These are phyloP conservation scores for Shinisaurus crocodilurus DNA, from an alignment of 2,113 vertebrate species.

Conservation along the genomic window DNA sequence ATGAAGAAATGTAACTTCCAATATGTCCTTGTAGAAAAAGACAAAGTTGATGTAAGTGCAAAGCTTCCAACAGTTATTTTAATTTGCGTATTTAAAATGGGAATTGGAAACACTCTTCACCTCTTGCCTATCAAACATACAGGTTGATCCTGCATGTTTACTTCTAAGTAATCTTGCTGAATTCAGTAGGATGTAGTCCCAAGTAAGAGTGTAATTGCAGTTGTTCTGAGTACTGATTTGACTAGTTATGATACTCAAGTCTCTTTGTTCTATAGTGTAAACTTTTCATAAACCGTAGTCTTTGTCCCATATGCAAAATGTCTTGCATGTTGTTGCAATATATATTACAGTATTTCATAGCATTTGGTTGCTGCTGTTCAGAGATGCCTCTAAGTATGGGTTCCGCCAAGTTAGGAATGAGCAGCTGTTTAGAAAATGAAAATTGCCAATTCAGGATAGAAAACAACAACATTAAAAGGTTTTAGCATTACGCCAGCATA, in stretches of 20 bases:
- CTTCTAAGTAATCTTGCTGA: background rate
- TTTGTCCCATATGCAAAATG: background rate
- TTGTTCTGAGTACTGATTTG: background rate
- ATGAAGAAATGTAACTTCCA: slow-evolving; percentile 82
- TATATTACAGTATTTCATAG: background rate
- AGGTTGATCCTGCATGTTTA: background rate
- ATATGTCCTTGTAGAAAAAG: slow-evolving; percentile 86
- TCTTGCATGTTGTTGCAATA: background rate
- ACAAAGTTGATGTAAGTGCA: slow-evolving; percentile 81
- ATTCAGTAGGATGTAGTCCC: background rate
- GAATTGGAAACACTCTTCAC: background rate
- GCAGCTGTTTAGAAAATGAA: background rate
- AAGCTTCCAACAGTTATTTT: background rate
- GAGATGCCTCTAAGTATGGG: background rate
- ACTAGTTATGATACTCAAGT: background rate
- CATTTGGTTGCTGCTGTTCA: background rate
- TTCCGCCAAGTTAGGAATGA: background rate
- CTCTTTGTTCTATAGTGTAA: background rate
- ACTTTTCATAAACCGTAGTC: background rate
- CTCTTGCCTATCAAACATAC: background rate
- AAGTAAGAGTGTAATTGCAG: background rate
- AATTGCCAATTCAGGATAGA: background rate
- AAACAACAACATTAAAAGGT: background rate
- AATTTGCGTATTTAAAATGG: background rate
- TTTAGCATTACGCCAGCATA: background rate